Conservation (phyloP, 1,140 invertebrate genomes). For the Aphis gossypii region DNA sequence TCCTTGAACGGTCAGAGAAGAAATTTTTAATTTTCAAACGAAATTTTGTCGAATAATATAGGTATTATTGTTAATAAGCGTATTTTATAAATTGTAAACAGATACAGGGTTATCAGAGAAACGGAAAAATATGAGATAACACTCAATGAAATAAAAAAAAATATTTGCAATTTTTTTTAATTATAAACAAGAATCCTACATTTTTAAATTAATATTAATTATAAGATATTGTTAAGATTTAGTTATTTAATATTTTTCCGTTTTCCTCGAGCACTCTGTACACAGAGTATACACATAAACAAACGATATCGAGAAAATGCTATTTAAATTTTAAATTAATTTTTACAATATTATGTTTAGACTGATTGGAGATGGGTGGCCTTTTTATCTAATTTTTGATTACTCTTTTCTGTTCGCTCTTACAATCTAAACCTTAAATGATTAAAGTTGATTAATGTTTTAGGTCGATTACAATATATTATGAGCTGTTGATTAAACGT, state of each 20-base stretch:
- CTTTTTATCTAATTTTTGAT: conserved; percentile 5
- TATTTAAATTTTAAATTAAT: neutral
- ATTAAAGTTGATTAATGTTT: neutral
- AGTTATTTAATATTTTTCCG: neutral
- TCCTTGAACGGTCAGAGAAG: too few species aligned
- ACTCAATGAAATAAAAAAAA: too few species aligned
- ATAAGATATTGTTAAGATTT: too few species aligned
- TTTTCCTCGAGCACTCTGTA: neutral
- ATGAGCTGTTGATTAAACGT: neutral
- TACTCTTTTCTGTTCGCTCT: neutral
- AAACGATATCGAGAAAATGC: neutral
- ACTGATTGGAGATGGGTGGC: neutral
- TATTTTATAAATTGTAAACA: too few species aligned
- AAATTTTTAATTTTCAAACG: too few species aligned
- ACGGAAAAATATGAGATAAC: too few species aligned
- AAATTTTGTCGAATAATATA: too few species aligned
- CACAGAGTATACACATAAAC: neutral
- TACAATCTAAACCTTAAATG: neutral
- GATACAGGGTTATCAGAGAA: too few species aligned
- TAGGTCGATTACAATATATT: neutral
- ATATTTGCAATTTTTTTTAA: too few species aligned
- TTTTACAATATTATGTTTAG: neutral
- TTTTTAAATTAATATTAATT: too few species aligned
- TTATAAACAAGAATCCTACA: too few species aligned
- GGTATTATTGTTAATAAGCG: too few species aligned